Evolutionary conservation across 2,113 vertebrate genomes (phyloP), one percentile per base, ranked within the genome.

Genomic region (Dolichotis patagonum): DNA sequence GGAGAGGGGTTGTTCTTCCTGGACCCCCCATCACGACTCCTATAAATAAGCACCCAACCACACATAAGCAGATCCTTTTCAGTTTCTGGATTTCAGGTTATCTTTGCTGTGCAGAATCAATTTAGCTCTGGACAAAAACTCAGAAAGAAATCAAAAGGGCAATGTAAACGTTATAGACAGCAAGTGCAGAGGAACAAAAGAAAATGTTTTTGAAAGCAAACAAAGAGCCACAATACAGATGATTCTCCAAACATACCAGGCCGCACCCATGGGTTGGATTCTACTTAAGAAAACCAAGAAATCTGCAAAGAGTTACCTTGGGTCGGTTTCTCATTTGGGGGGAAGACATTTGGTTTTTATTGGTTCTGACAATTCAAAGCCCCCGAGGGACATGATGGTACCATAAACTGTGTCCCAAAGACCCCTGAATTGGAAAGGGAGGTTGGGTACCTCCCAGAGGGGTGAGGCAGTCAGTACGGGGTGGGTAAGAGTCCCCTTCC

Each of bases 11-110:
- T 28, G 9, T 65, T 94, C n/a, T 56, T 88, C 43, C 28, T 17
- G 63, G 85, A 67, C 69, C 63, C 22, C 67, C 88, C 58, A 88
- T 63, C 82, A 78, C 4, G 90, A 94, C 96, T 86, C 89, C 86
- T 97, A 90, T 81, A 97, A 97, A 85, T 95, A 92, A 43, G 58
- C 91, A 96, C 85, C 54, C 91, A 65, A 60, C 91, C 95, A 88
- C 84, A 96, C 82, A 96, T 56, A 97, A 96, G 91, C 90, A 91
- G n/a, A 92, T 96, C 94, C 78, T 94, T 92, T 95, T 94, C 71
- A 41, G 90, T 98, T 98, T 98, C 92, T 97, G 84, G 83, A 84
- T 84, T 93, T 67, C 3, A 94, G 81, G 81, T 97, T 96, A 95
- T 85, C 93, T 97, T 96, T 91, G 67, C 88, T 93, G 73, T 96